Conservation (phyloP, 2,888 invertebrate genomes). For the Tetropium fuscum region DNA sequence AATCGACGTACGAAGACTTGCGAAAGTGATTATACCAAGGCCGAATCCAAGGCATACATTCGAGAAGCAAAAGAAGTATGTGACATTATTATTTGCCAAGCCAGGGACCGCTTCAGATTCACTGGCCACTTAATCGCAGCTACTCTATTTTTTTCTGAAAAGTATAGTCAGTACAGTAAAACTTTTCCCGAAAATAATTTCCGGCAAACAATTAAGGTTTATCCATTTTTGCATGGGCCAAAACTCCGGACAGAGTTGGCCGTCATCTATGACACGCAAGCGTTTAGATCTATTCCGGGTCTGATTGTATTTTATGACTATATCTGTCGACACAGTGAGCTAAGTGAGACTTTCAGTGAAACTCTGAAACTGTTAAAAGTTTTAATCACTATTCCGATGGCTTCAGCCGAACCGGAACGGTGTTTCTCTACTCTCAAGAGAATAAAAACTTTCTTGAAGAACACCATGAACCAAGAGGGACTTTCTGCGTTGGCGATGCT, state of each 20-base stretch:
- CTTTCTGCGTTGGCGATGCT: slow-evolving; percentile 26
- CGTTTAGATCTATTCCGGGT: slow-evolving; percentile 19
- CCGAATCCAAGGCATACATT: not conserved
- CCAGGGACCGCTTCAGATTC: slow-evolving; percentile 21
- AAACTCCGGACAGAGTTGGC: slow-evolving; percentile 21
- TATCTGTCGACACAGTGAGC: not conserved
- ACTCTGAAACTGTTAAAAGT: not conserved
- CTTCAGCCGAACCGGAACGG: not conserved
- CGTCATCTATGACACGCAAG: slow-evolving; percentile 22
- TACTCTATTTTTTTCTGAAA: slow-evolving; percentile 18
- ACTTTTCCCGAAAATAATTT: slow-evolving; percentile 19
- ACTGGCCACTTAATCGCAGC: slow-evolving; percentile 24
- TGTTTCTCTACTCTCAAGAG: slow-evolving; percentile 8
- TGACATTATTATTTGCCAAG: slow-evolving; percentile 16
- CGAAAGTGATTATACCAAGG: too few species aligned
- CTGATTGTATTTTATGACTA: not conserved
- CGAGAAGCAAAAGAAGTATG: slow-evolving; percentile 17
- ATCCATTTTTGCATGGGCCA: slow-evolving; percentile 15
- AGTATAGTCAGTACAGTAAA: slow-evolving; percentile 9
- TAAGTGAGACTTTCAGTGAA: not conserved
- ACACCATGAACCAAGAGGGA: slow-evolving; percentile 23
- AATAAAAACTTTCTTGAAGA: slow-evolving; percentile 16
- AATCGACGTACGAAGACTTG: too few species aligned
- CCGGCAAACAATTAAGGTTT: slow-evolving; percentile 19
- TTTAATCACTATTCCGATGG: not conserved